phyloP scores from a whole-genome alignment of 2,113 vertebrate species.

The Falco punctatus region DNA sequence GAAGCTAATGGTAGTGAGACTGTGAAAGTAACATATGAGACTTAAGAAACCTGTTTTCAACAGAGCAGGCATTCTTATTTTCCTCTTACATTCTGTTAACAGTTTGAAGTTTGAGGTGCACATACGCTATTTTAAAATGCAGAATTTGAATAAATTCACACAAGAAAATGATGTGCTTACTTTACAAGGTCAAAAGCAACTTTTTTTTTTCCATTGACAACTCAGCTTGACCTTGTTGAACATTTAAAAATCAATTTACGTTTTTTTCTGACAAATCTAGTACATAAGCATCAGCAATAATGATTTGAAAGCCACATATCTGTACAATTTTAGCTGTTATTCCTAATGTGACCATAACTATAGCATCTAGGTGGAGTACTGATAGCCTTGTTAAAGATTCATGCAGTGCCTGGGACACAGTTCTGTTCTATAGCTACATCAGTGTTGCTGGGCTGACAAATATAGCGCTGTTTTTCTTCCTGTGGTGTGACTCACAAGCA shows the following conservation, averaged over 20 bases:
- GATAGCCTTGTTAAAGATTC: constrained; percentile 64
- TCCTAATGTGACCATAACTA: constrained; percentile 1
- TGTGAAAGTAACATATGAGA: constrained; percentile 21
- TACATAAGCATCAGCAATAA: constrained; percentile 40
- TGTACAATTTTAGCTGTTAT: neutral
- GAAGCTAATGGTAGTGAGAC: constrained; percentile 20
- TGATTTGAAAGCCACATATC: constrained; percentile 17
- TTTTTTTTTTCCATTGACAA: constrained; percentile 4
- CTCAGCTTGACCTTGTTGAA: neutral
- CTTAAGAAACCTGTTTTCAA: constrained; percentile 36
- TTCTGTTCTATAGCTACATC: neutral
- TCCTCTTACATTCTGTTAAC: neutral
- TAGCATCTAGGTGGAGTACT: neutral
- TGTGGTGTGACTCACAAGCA: neutral
- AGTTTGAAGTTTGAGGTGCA: neutral
- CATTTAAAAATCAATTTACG: constrained; percentile 39
- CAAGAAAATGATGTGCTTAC: neutral
- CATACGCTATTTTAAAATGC: constrained; percentile 42
- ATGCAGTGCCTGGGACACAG: neutral
- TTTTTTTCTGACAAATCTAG: constrained; percentile 42
- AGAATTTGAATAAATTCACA: constrained; percentile 57
- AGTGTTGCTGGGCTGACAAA: neutral
- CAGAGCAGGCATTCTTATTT: neutral
- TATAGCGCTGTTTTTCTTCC: constrained; percentile 16
- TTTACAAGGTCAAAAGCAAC: constrained; percentile 47